phyloP scores from a whole-genome alignment of 2,113 vertebrate genomes.

The Plecotus auritus region DNA sequence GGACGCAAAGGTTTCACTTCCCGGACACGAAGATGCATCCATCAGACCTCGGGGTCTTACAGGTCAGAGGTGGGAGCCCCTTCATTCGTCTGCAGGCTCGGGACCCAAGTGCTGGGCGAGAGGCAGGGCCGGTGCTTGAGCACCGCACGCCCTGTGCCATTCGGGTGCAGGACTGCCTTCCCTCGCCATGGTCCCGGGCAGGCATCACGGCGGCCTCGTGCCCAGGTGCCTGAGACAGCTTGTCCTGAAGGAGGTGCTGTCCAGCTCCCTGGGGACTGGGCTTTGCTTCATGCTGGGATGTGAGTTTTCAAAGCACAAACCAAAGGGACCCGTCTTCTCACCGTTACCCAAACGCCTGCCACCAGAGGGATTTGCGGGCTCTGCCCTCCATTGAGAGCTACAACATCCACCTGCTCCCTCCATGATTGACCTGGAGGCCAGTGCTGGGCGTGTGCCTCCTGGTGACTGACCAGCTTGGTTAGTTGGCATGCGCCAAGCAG shows the following conservation, averaged over 20 bases:
- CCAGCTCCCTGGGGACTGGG: not conserved
- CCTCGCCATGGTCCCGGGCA: not conserved
- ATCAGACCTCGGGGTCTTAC: not conserved
- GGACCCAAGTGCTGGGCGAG: not conserved
- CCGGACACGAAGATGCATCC: not conserved
- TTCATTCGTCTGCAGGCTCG: not conserved
- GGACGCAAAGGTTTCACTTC: not conserved
- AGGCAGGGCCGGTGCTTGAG: not conserved
- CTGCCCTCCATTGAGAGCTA: too few species aligned
- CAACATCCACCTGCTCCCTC: not conserved
- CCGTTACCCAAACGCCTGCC: not conserved
- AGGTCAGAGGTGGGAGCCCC: not conserved
- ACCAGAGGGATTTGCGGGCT: not conserved
- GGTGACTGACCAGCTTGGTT: not conserved
- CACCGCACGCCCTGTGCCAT: accelerated
- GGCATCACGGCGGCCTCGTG: too few species aligned
- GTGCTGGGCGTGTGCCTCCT: accelerated
- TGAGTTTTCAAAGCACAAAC: not conserved
- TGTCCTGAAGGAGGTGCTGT: not conserved
- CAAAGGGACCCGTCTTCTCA: not conserved
- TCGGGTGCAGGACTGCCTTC: accelerated
- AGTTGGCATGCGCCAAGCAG: not conserved
- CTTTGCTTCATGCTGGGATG: not conserved
- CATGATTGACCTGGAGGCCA: not conserved
- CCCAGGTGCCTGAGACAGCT: not conserved